Evolutionary conservation across 2,888 invertebrate genomes (phyloP).

Genomic region (Luperina nickerlii): DNA sequence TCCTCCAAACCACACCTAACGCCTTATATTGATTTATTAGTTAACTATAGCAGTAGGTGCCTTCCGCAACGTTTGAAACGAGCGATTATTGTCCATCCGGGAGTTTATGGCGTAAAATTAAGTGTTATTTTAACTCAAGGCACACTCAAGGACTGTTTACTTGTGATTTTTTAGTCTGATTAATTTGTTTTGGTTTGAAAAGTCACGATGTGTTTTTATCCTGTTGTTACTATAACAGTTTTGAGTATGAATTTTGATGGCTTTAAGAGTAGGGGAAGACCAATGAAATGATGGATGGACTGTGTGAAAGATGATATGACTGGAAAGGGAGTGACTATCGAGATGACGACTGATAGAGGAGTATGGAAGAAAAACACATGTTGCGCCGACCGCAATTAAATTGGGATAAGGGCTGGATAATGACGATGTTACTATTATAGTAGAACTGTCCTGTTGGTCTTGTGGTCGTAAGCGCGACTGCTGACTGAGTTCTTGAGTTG

Average conservation of each 20-base stretch:
- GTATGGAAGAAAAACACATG: no score
- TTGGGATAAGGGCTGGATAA: no score
- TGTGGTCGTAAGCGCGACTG: not conserved
- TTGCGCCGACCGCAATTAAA: no score
- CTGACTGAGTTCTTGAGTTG: not conserved
- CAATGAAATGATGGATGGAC: no score
- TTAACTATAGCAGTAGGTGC: not conserved
- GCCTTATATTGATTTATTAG: constrained; percentile 58
- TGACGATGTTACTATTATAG: not conserved
- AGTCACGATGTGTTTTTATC: constrained; percentile 6
- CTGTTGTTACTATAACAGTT: not conserved
- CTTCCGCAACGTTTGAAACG: constrained; percentile 37
- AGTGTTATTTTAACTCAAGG: constrained; percentile 20
- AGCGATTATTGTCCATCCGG: constrained; percentile 17
- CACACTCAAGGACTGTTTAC: constrained; percentile 17
- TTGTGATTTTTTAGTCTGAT: constrained; percentile 8
- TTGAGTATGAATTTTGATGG: no score
- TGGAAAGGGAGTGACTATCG: no score
- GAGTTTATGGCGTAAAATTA: constrained; percentile 28
- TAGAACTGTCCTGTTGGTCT: not conserved
- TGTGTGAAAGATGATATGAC: no score
- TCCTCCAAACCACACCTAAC: constrained; percentile 27
- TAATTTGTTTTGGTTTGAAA: not conserved
- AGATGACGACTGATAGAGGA: no score
- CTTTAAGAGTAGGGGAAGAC: no score